Evolutionary conservation across 2,113 vertebrate species (phyloP).

Genomic region (Daubentonia madagascariensis): DNA sequence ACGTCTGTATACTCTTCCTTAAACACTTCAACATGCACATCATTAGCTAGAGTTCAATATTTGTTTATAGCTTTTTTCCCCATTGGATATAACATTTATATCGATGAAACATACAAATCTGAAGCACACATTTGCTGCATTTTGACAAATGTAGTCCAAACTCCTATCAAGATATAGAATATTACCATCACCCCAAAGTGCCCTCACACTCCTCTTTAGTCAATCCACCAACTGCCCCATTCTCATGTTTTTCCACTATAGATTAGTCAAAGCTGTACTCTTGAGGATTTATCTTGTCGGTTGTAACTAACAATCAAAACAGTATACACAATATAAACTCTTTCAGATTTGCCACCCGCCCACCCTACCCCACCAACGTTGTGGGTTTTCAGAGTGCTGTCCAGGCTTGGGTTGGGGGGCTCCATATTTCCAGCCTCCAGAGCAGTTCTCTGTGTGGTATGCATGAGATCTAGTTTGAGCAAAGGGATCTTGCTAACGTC

Average conservation of each 20-base stretch:
- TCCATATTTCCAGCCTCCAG: neutral
- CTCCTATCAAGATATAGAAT: neutral
- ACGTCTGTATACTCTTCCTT: neutral
- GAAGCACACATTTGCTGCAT: neutral
- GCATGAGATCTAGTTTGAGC: neutral
- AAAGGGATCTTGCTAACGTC: neutral
- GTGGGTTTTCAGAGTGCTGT: neutral
- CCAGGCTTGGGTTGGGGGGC: neutral
- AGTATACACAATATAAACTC: neutral
- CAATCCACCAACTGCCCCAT: neutral
- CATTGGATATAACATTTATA: neutral
- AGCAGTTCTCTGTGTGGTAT: neutral
- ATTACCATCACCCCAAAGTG: neutral
- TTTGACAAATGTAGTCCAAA: neutral
- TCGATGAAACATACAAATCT: neutral
- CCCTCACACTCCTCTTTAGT: neutral
- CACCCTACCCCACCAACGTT: rapidly evolving
- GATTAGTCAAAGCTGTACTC: neutral
- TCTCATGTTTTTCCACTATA: neutral
- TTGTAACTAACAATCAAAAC: neutral
- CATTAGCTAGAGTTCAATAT: constrained; percentile 19
- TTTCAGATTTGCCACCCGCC: neutral
- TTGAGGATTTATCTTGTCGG: neutral
- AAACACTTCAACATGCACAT: neutral
- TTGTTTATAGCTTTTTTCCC: neutral